Evolutionary conservation across 2,888 invertebrate species (phyloP), one percentile per base, ranked within the genome.

Genomic region (Polylopha cassiicola): DNA sequence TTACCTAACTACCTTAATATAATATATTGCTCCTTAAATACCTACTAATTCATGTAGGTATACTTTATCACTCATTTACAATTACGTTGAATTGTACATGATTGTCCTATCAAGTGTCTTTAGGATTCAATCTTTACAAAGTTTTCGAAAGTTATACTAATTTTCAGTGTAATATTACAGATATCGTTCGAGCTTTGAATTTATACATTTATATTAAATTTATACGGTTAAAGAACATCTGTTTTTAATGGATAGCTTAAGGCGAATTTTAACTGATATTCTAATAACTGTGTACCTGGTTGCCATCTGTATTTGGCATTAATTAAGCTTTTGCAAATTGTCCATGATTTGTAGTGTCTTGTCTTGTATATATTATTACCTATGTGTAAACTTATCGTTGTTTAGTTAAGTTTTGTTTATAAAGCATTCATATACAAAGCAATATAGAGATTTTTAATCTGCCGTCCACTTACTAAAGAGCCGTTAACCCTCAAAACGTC

Each of bases 251-350:
- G 51, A 54, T 56, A 55, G 56, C 55, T 55, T 55, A 53, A 49
- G 53, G 55, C 48, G n/a, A 51, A 55, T 52, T 59, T 54, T 53
- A 50, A 54, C 48, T 56, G 51, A 56, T 56, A 59, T 55, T 61
- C 51, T 61, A 58, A 61, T 61, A 57, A 61, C 55, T 55, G 55
- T 65, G 63, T 67, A 67, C 63, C 66, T 65, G 63, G 62, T 51
- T 45, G 58, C 58, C 58, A 58, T 55, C 44, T 60, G 53, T 62
- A 62, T 57, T 58, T 58, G 61, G 61, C 59, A 51, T 53, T 53
- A 53, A 57, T 44, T 59, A 62, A 58, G 58, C 60, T 61, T 60
- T 52, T 58, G 55, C 57, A 58, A 58, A 51, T 53, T 58, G 55
- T 59, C 52, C 53, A 54, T 46, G 53, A 50, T 48, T 50, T 50